These are phyloP conservation scores for Dinocampus coccinellae DNA, from an alignment of 2,888 invertebrate species.

Conservation along the genomic window DNA sequence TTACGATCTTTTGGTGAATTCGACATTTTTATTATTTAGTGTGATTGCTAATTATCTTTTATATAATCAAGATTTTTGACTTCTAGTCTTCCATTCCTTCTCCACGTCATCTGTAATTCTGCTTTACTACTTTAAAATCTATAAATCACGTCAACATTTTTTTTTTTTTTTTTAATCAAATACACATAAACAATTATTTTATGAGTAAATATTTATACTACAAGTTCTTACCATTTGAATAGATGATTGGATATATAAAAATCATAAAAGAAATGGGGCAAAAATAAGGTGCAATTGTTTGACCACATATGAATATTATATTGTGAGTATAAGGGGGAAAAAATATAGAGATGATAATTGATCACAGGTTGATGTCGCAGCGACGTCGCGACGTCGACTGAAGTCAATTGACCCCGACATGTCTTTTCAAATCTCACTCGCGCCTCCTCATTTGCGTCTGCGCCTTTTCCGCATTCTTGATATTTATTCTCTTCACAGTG, in stretches of 20 bases:
- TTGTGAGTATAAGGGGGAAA: not conserved
- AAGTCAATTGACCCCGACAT: conserved; percentile 43
- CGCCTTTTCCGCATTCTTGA: conserved; percentile 20
- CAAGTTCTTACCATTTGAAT: not conserved
- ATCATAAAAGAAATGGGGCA: not conserved
- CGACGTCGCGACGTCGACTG: conserved; percentile 64
- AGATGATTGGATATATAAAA: not conserved
- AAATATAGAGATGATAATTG: not conserved
- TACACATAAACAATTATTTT: no score
- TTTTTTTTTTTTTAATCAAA: no score
- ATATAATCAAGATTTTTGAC: not conserved
- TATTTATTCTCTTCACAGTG: not conserved
- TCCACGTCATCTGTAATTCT: not conserved
- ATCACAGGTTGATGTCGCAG: conserved; percentile 48
- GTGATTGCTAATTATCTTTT: not conserved
- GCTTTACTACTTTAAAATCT: not conserved
- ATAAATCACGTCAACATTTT: not conserved
- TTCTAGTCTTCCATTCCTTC: not conserved
- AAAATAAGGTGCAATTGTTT: not conserved
- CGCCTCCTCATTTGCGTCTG: conserved; percentile 33
- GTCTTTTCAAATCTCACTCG: conserved; percentile 42
- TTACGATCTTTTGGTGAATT: conserved; percentile 52
- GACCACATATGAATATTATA: not conserved
- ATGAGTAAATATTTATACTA: no score
- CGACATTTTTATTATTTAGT: conserved; percentile 51